phyloP scores from a whole-genome alignment of 2,797 vertebrate genomes.

The Catharus ustulatus region DNA sequence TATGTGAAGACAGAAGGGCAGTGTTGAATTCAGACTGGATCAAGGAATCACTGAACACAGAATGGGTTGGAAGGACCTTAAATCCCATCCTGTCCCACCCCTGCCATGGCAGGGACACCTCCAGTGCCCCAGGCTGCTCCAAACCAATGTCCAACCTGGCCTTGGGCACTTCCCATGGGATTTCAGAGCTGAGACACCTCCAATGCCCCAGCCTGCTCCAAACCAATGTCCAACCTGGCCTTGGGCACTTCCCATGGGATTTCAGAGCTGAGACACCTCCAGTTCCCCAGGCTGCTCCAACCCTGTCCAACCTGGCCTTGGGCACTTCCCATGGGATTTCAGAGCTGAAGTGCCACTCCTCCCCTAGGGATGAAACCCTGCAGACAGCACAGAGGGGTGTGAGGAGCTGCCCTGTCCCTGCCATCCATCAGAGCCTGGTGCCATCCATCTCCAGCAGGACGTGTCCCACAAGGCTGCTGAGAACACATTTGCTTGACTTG shows the following conservation, averaged over 20 bases:
- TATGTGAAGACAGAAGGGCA: not conserved
- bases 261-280: too few relatives aligned
- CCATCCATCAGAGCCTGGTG: not conserved
- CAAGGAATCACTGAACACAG: fast-evolving
- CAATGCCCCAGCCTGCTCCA: too few relatives aligned
- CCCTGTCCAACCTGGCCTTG: too few relatives aligned
- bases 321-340: fast-evolving
- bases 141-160: fast-evolving
- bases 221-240: too few relatives aligned
- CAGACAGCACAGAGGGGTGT: not conserved
- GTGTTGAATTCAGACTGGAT: not conserved
- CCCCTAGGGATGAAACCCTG: not conserved
- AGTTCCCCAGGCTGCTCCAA: too few relatives aligned
- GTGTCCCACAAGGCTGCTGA: constrained; percentile 21
- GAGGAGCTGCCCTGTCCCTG: not conserved
- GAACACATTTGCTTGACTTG: not conserved
- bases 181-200: not conserved
- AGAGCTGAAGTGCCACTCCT: not conserved
- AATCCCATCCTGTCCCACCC: fast-evolving
- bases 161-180: too few relatives aligned
- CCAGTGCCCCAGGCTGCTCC: not conserved
- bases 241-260: too few relatives aligned
- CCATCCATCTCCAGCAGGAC: constrained; percentile 5
- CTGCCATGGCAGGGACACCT: not conserved
- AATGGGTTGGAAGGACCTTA: not conserved